Evolutionary conservation across 1,140 invertebrate genomes (phyloP).

Genomic region (Contarinia nasturtii): DNA sequence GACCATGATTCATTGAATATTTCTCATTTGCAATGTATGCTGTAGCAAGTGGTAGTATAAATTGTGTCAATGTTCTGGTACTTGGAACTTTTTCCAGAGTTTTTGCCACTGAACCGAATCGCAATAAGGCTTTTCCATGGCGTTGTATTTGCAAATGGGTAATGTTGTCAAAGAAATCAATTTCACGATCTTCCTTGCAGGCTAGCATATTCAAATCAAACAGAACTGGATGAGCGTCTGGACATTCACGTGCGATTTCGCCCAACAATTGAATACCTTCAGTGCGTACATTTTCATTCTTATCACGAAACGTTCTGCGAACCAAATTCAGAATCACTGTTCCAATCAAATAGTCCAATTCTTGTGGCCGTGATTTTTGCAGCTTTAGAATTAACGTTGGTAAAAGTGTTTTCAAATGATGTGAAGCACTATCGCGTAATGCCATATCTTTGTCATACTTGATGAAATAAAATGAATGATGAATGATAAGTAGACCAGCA

Average conservation of each 20-base stretch:
- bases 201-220: constrained; percentile 51
- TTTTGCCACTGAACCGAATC: constrained; percentile 38
- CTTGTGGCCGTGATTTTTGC: constrained; percentile 23
- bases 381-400: constrained; percentile 31
- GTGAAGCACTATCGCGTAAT: constrained; percentile 53
- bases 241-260: constrained; percentile 48
- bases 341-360: constrained; percentile 47
- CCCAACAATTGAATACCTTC: constrained; percentile 62
- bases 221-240: constrained; percentile 44
- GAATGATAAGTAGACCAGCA: constrained; percentile 49
- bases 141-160: constrained; percentile 70
- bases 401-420: constrained; percentile 46
- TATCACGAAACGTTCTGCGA: constrained; percentile 42
- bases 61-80: constrained; percentile 54
- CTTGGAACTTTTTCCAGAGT: constrained; percentile 35
- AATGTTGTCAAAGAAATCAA: constrained; percentile 90
- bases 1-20: constrained; percentile 50
- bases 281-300: constrained; percentile 42
- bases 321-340: constrained; percentile 48
- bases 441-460: constrained; percentile 63
- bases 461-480: constrained; percentile 68
- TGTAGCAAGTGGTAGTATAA: constrained; percentile 66
- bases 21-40: constrained; percentile 61
- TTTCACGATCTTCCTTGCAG: constrained; percentile 57
- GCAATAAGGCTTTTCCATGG: constrained; percentile 55